Conservation (phyloP, 2,888 invertebrate species). For the Leistus spinibarbis region DNA sequence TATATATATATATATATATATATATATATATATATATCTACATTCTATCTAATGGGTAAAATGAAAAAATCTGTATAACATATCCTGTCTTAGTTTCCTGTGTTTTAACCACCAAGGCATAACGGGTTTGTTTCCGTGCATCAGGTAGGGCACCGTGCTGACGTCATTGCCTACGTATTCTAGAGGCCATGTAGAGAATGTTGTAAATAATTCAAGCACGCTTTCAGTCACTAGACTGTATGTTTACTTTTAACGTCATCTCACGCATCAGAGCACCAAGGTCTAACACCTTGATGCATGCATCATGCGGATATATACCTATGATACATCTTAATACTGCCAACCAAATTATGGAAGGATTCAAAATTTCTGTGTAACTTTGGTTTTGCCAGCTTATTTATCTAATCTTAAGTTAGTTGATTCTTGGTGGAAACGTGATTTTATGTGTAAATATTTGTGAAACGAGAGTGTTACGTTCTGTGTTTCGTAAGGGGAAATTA, state of each 20-base stretch:
- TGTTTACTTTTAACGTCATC: not conserved
- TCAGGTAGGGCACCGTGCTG: not conserved
- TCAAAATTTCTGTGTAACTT: not conserved
- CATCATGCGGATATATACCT: not conserved
- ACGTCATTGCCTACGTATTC: not conserved
- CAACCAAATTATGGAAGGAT: not conserved
- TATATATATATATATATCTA: not conserved
- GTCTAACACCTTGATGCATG: not conserved
- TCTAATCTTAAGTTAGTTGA: not conserved
- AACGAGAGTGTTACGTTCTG: not conserved
- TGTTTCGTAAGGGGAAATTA: not conserved
- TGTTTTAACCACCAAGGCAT: not conserved
- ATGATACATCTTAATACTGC: not conserved
- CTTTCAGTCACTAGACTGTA: not conserved
- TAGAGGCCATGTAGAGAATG: not conserved
- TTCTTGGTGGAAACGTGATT: not conserved
- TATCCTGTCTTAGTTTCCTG: not conserved
- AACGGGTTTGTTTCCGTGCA: not conserved
- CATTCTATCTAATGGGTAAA: not conserved
- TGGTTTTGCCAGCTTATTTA: not conserved
- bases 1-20: too few species aligned
- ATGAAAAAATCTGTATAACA: not conserved
- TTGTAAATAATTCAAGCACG: not conserved
- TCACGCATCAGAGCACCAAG: not conserved
- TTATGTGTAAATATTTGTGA: not conserved